phyloP scores from a whole-genome alignment of 2,113 vertebrate species.

The Lanius ludovicianus region DNA sequence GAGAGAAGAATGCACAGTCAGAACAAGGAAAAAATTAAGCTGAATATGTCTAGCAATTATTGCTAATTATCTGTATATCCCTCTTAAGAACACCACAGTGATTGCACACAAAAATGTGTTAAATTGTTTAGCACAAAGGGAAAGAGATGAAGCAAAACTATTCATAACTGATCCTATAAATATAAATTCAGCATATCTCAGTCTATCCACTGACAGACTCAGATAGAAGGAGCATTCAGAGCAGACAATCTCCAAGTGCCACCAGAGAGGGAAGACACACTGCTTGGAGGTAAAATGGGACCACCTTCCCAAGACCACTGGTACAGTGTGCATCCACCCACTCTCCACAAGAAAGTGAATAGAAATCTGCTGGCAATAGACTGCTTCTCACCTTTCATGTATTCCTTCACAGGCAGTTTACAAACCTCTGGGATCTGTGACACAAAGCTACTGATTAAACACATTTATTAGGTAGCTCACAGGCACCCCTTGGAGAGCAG shows the following conservation, averaged over 20 bases:
- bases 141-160: background rate
- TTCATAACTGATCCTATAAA: background rate
- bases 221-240: background rate
- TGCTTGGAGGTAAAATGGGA: background rate
- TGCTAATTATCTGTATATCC: background rate
- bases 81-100: background rate
- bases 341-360: background rate
- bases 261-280: background rate
- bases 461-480: background rate
- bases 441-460: background rate
- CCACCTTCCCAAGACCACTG: background rate
- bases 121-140: background rate
- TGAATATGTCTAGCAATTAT: conserved; percentile 6
- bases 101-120: background rate
- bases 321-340: background rate
- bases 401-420: background rate
- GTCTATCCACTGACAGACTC: background rate
- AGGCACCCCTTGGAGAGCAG: background rate
- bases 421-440: background rate
- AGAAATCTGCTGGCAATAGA: background rate
- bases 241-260: background rate
- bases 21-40: background rate
- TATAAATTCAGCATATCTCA: background rate
- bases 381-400: background rate
- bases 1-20: background rate